phyloP scores from a whole-genome alignment of 2,797 vertebrate genomes.

The Enoplosus armatus region DNA sequence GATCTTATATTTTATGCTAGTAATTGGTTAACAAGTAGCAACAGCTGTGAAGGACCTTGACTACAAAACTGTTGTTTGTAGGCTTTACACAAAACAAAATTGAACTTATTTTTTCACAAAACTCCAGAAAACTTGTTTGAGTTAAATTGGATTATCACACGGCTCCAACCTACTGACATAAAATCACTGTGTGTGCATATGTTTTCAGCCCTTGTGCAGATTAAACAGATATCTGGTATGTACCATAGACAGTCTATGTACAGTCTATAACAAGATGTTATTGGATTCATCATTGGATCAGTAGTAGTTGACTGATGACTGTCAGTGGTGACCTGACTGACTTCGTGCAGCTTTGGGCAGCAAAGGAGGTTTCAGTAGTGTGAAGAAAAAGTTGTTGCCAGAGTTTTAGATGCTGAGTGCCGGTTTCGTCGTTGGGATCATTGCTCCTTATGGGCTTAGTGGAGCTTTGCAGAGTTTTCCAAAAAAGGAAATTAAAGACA shows the following conservation, averaged over 20 bases:
- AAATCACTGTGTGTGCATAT: neutral
- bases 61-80: neutral
- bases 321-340: neutral
- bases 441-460: slow-evolving; percentile 83
- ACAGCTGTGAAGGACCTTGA: neutral
- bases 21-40: neutral
- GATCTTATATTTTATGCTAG: neutral
- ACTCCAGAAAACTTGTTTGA: neutral
- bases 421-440: slow-evolving; percentile 66
- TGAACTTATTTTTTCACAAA: neutral
- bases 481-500: slow-evolving; percentile 84
- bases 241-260: neutral
- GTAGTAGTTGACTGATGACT: neutral
- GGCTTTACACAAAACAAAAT: neutral
- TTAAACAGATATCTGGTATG: neutral
- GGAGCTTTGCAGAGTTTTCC: slow-evolving; percentile 83
- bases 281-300: neutral
- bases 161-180: neutral
- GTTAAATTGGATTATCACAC: neutral
- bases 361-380: slow-evolving; percentile 8
- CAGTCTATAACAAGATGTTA: slow-evolving; percentile 20
- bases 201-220: neutral
- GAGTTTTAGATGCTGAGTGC: slow-evolving; percentile 49
- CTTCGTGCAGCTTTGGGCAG: neutral
- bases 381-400: slow-evolving; percentile 8